phyloP scores from a whole-genome alignment of 1,140 invertebrate genomes.

The Cryptotermes secundus region DNA sequence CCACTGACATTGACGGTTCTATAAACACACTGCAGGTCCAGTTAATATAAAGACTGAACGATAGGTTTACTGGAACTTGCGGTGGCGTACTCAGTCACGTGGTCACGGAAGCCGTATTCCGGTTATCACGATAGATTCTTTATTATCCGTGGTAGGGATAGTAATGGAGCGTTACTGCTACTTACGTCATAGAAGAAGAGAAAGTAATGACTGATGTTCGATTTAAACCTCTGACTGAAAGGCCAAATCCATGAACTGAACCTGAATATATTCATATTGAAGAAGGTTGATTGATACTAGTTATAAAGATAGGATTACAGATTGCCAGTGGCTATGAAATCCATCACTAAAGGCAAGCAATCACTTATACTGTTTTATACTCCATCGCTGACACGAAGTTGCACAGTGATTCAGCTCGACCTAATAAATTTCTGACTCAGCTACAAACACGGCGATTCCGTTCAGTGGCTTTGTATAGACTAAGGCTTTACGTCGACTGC shows the following conservation, averaged over 20 bases:
- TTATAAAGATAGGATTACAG: neutral
- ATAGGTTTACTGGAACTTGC: neutral
- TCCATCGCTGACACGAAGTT: neutral
- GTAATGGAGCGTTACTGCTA: neutral
- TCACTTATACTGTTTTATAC: neutral
- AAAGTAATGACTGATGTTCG: neutral
- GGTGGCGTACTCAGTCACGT: neutral
- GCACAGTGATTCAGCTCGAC: neutral
- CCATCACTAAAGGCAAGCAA: neutral
- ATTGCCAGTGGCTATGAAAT: neutral
- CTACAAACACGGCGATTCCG: neutral
- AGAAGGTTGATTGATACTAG: neutral
- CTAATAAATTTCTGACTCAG: neutral
- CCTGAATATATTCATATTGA: neutral
- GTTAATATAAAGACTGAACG: neutral
- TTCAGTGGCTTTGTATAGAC: neutral
- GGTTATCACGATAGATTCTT: neutral
- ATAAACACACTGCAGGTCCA: neutral
- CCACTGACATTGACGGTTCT: neutral
- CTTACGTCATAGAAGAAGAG: neutral
- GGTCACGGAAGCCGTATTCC: neutral
- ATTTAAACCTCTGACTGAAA: neutral
- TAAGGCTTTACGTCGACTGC: neutral
- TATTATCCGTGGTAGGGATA: neutral
- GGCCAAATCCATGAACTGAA: neutral